Percentiles rank a stretch among this genome's conserved stretches.
phyloP scores from a whole-genome alignment of 2,797 vertebrate genomes.

The Pseudomugil tenellus region DNA sequence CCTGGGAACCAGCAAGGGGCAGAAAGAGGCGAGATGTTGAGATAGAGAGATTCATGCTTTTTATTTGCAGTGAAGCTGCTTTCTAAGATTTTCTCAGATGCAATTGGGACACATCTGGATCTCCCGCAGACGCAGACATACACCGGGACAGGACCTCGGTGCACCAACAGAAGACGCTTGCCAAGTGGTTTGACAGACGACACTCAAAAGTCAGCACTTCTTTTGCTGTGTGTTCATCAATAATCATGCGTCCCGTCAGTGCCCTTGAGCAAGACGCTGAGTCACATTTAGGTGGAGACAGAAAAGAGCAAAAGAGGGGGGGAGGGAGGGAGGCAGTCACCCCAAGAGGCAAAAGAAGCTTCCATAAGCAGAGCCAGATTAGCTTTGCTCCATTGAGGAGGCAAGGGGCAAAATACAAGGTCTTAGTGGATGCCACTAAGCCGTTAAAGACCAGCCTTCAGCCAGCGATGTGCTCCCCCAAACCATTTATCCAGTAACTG shows the following conservation, averaged over 20 bases:
- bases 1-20: constrained; percentile 25
- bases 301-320: constrained; percentile 1
- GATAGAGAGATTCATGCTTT: neutral
- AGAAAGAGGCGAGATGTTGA: constrained; percentile 19
- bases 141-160: constrained; percentile 17
- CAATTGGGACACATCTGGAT: constrained; percentile 2
- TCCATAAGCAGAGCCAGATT: constrained; percentile 65
- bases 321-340: constrained; percentile 21
- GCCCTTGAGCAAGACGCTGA: constrained; percentile 60
- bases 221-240: constrained; percentile 32
- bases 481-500: constrained; percentile 58
- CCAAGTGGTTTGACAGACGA: constrained; percentile 40
- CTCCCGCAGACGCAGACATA: neutral
- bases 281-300: constrained; percentile 16
- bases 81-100: neutral
- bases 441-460: constrained; percentile 67
- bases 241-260: constrained; percentile 27
- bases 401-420: constrained; percentile 72
- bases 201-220: constrained; percentile 49
- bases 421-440: constrained; percentile 67
- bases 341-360: constrained; percentile 41
- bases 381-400: constrained; percentile 75
- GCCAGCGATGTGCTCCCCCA: constrained; percentile 30
- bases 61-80: neutral
- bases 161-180: constrained; percentile 22